Evolutionary conservation across 2,797 vertebrate genomes (phyloP).

Genomic region (Pogonophryne albipinna): DNA sequence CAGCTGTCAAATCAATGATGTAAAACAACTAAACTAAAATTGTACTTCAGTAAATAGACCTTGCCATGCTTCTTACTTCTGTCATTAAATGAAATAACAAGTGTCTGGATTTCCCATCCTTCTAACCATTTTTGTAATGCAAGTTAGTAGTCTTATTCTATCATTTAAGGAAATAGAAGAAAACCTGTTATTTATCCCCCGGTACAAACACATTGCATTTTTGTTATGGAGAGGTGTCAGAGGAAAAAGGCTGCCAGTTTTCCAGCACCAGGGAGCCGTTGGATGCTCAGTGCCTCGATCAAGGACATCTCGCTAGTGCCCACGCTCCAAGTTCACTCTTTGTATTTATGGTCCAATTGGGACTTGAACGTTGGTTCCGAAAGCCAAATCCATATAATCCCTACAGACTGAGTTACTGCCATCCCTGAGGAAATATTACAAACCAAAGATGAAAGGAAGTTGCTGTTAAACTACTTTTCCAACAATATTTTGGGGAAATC

Average conservation of each 20-base stretch:
- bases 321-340: too few species aligned
- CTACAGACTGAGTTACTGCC: too few species aligned
- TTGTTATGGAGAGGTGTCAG: too few species aligned
- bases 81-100: not conserved
- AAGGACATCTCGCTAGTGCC: too few species aligned
- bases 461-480: not conserved
- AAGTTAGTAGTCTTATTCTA: not conserved
- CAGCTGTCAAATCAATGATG: not conserved
- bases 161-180: not conserved
- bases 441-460: not conserved
- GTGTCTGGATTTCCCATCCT: not conserved
- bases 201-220: too few species aligned
- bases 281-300: too few species aligned
- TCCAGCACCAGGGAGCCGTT: too few species aligned
- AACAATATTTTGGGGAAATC: conserved; percentile 25
- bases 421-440: not conserved
- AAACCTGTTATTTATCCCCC: too few species aligned
- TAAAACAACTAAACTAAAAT: not conserved
- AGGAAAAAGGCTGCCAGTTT: too few species aligned
- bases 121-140: not conserved
- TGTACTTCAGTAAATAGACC: not conserved
- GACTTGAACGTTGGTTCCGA: too few species aligned
- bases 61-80: not conserved
- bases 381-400: too few species aligned
- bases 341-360: too few species aligned